A percentile compares a stretch with the other conserved stretches of the same genome.
Evolutionary conservation across 1,140 invertebrate species (phyloP).

Genomic region (Drosophila pachea): DNA sequence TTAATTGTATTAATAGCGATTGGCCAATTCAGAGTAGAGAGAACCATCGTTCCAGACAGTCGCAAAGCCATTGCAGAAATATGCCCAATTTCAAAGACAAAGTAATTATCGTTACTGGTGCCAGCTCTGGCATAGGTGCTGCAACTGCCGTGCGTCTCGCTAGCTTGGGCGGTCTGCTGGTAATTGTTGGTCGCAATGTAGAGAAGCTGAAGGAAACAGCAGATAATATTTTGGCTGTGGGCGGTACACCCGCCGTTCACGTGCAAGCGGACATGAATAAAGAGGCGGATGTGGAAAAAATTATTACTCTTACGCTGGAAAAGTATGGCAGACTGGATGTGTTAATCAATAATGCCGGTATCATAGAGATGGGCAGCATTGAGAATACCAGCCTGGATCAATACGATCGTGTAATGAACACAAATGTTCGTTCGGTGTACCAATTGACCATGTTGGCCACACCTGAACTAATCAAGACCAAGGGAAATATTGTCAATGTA

Average conservation of each 20-base stretch:
- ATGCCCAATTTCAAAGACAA: conserved; percentile 78
- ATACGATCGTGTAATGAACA: conserved; percentile 90
- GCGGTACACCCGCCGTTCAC: conserved; percentile 41
- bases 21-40: too few relatives aligned
- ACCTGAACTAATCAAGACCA: conserved; percentile 88
- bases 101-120: conserved; percentile 88
- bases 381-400: conserved; percentile 90
- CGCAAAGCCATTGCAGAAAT: too few relatives aligned
- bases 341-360: conserved; percentile 93
- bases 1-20: too few relatives aligned
- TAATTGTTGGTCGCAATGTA: conserved; percentile 87
- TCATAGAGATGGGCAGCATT: conserved; percentile 89
- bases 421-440: conserved; percentile 91
- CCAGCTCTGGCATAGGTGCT: conserved; percentile 93
- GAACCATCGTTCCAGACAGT: too few relatives aligned
- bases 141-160: conserved; percentile 89
- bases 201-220: conserved; percentile 82
- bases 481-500: conserved; percentile 94
- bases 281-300: conserved; percentile 86
- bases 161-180: conserved; percentile 85
- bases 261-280: conserved; percentile 84
- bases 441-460: conserved; percentile 91
- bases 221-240: conserved; percentile 78
- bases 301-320: conserved; percentile 85
- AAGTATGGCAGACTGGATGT: conserved; percentile 87